Base-by-base conservation (phyloP, 2,888 invertebrate species). In the Chydorus sphaericus region DNA sequence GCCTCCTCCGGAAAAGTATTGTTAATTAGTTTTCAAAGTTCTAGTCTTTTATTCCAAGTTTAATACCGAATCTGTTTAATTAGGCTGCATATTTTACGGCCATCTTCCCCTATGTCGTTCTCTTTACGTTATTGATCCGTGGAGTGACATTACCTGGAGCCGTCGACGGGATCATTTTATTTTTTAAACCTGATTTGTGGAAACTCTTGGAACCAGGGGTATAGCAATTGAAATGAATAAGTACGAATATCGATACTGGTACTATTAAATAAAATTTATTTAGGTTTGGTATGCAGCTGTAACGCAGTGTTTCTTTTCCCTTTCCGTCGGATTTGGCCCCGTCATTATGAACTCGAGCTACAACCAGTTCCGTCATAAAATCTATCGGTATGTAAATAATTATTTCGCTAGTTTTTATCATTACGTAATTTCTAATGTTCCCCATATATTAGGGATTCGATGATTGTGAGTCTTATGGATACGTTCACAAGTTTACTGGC, bases 41-140 rank as follows among this genome's bases (percentile, higher is more conserved):
- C n/a, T n/a, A n/a, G n/a, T n/a, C n/a, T n/a, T n/a, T n/a, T n/a
- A n/a, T n/a, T n/a, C n/a, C n/a, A n/a, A n/a, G n/a, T n/a, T n/a
- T n/a, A n/a, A n/a, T n/a, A n/a, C n/a, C n/a, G n/a, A n/a, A n/a
- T n/a, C n/a, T n/a, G n/a, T n/a, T n/a, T n/a, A n/a, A n/a, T n/a
- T n/a, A 56, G 33, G 54, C 48, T 18, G 81, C 90, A 0, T 92
- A 91, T 69, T 86, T 92, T 69, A 79, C 91, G 14, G 91, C 91
- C 0, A 69, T 90, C 2, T 88, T 88, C 67, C 89, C 89, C 0
- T 87, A 86, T 65, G 75, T 85, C 5, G 80, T 90, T 51, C 77
- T 90, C 70, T 71, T 86, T 58, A 79, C 80, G 31, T 70, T 90
- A 39, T 74, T 90, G n/a, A 77, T 86, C 54, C 71, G 79, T 50